These are phyloP conservation scores for Rousettus leschenaultii DNA, from an alignment of 2,113 vertebrate species.

Conservation along the genomic window DNA sequence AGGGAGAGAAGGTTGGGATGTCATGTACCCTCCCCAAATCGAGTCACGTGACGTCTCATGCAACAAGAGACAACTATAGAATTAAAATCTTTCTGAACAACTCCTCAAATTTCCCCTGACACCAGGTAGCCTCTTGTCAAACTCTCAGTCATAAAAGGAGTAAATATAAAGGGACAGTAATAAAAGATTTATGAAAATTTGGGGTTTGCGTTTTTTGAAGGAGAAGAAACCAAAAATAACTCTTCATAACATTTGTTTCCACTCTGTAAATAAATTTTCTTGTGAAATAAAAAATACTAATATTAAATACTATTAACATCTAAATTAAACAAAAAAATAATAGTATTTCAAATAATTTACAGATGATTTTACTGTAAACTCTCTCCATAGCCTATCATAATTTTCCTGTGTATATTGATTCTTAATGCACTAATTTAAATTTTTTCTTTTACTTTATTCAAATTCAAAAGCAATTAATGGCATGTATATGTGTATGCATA, in stretches of 20 bases:
- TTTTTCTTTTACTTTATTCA: background rate
- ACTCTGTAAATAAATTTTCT: background rate
- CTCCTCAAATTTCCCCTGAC: background rate
- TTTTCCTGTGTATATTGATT: background rate
- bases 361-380: background rate
- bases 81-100: background rate
- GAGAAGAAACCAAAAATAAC: background rate
- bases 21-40: background rate
- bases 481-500: background rate
- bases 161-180: background rate
- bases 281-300: background rate
- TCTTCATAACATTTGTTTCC: background rate
- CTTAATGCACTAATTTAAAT: background rate
- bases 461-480: background rate
- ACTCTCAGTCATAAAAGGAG: background rate
- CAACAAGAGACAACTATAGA: background rate
- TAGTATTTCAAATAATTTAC: background rate
- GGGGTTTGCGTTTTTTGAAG: background rate
- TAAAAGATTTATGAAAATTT: conserved; percentile 8
- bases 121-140: background rate
- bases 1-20: background rate
- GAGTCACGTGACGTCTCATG: background rate
- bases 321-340: background rate
- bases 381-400: background rate
- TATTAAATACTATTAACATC: background rate